Percentiles rank a stretch among this genome's conserved stretches.
Conservation (phyloP, 1,140 invertebrate species). For the Nixonia krombeini region DNA sequence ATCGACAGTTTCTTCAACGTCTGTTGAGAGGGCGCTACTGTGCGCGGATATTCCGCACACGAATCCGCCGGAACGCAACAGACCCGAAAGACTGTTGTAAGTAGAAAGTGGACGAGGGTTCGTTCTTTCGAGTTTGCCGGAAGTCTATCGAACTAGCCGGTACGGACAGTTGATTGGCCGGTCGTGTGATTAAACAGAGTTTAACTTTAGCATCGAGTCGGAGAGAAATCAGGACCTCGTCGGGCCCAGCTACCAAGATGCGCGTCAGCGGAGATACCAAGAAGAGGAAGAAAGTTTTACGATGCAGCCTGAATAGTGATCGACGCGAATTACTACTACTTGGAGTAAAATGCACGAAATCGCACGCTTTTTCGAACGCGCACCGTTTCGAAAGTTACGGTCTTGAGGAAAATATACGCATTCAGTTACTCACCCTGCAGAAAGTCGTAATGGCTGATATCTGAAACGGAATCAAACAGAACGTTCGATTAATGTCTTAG, state of each 20-base stretch:
- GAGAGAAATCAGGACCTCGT: constrained; percentile 2
- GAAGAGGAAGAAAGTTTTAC: constrained; percentile 25
- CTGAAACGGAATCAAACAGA: too few species aligned
- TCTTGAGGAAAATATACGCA: constrained; percentile 62
- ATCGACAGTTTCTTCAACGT: too few species aligned
- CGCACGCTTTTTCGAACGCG: constrained; percentile 19
- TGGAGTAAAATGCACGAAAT: constrained; percentile 22
- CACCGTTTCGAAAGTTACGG: constrained; percentile 10
- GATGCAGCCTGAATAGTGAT: constrained; percentile 31
- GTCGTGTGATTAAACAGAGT: constrained; percentile 38
- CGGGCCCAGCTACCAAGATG: constrained; percentile 24
- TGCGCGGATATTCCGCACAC: too few species aligned
- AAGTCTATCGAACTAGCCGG: too few species aligned
- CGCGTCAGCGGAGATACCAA: constrained; percentile 14
- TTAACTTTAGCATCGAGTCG: constrained; percentile 36
- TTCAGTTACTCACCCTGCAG: too few species aligned
- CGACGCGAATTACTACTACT: constrained; percentile 23
- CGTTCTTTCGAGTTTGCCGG: constrained; percentile 12
- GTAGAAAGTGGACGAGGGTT: neutral
- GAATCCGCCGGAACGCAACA: too few species aligned
- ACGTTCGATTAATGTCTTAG: too few species aligned
- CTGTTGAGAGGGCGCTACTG: too few species aligned
- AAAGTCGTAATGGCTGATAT: too few species aligned
- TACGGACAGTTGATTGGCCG: constrained; percentile 20
- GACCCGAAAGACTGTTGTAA: too few species aligned